phyloP scores from a whole-genome alignment of 2,888 invertebrate genomes.

The Melanargia galathea region DNA sequence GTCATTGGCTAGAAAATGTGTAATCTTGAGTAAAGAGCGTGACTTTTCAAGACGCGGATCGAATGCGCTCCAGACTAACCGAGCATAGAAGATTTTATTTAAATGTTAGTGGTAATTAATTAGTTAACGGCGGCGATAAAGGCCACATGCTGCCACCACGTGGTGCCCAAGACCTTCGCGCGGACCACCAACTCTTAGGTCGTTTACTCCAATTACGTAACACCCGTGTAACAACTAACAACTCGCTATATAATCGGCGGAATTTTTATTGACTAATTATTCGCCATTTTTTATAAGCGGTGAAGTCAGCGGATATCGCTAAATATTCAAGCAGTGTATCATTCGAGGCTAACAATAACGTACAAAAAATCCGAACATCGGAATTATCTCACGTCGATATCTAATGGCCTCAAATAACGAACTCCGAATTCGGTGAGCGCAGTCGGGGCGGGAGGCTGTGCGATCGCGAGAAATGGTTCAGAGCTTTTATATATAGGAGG shows the following conservation, averaged over 20 bases:
- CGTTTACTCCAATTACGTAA: constrained; percentile 82
- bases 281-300: constrained; percentile 77
- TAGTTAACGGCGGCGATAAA: constrained; percentile 35
- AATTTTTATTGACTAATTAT: constrained; percentile 83
- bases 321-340: constrained; percentile 82
- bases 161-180: constrained; percentile 67
- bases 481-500: constrained; percentile 47
- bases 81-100: constrained; percentile 23
- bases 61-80: constrained; percentile 13
- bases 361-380: constrained; percentile 63
- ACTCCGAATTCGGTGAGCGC: constrained; percentile 25
- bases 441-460: constrained; percentile 25
- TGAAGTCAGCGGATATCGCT: constrained; percentile 82
- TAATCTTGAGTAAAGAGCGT: constrained; percentile 14
- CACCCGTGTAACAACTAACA: constrained; percentile 68
- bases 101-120: constrained; percentile 38
- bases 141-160: constrained; percentile 57
- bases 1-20: constrained; percentile 20
- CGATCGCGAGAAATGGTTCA: constrained; percentile 34
- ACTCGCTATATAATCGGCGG: constrained; percentile 77
- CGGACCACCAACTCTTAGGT: constrained; percentile 71
- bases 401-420: constrained; percentile 47
- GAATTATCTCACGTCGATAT: constrained; percentile 73
- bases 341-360: constrained; percentile 78
- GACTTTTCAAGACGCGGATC: constrained; percentile 16